These are phyloP conservation scores for Hybos culiciformis DNA, from an alignment of 2,888 invertebrate genomes.

Conservation along the genomic window DNA sequence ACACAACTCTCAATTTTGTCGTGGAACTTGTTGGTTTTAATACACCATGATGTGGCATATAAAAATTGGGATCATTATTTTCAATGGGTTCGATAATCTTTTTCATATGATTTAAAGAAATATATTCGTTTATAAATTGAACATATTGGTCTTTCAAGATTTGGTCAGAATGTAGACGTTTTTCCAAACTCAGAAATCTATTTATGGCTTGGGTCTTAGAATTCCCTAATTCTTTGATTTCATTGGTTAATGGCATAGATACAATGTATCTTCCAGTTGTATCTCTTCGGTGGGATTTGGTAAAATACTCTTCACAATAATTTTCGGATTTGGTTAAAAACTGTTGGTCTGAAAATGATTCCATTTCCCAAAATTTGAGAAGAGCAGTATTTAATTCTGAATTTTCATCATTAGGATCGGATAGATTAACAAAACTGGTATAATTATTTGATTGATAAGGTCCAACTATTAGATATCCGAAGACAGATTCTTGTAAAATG, in stretches of 20 bases:
- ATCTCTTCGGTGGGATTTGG: slow-evolving; percentile 4
- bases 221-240: neutral
- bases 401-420: neutral
- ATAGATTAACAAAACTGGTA: neutral
- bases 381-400: neutral
- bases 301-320: slow-evolving; percentile 10
- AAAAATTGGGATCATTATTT: too few species aligned
- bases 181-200: neutral
- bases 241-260: slow-evolving; percentile 6
- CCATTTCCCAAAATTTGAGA: slow-evolving; percentile 11
- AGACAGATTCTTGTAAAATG: slow-evolving; percentile 7
- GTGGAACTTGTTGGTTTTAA: slow-evolving; percentile 7
- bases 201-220: neutral
- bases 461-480: slow-evolving; percentile 8
- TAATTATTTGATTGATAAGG: neutral
- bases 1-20: slow-evolving; percentile 5
- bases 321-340: slow-evolving; percentile 8
- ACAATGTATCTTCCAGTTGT: slow-evolving; percentile 10
- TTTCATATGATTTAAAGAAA: neutral
- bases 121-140: neutral
- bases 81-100: too few species aligned
- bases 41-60: slow-evolving; percentile 14
- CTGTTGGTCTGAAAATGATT: slow-evolving; percentile 8
- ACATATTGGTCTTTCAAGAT: too few species aligned
- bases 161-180: neutral